Evolutionary conservation across 2,888 invertebrate genomes (phyloP), one percentile per base, ranked within the genome.

Genomic region (Acrobasis repandana): DNA sequence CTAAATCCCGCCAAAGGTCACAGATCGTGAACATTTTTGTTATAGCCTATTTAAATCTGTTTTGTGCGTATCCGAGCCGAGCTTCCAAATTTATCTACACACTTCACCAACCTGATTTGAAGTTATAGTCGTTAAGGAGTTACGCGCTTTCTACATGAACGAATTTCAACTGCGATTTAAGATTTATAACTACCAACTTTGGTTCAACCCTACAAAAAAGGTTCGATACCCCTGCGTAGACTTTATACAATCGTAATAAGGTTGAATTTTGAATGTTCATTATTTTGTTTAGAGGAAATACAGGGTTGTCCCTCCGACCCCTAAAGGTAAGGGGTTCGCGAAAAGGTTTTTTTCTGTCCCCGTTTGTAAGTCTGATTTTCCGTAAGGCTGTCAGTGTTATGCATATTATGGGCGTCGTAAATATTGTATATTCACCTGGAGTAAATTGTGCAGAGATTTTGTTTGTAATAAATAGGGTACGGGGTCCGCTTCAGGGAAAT

Each of bases 71-170:
- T 70, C 70, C 75, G 69, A 67, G 68, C 73, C 71, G 74, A 76
- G 75, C 71, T 28, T 0, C 28, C 64, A 74, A 77, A 79, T 83
- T 84, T 85, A 85, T 85, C 85, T 83, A 79, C 69, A 76, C 84
- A 82, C 83, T 80, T 74, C 79, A 80, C 68, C 78, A 84, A 70
- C 69, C 74, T 82, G 83, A 83, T 83, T 82, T 75, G 76, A 80
- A 85, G 85, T 85, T 83, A 85, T 85, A 82, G 83, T 82, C 80
- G 79, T 82, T 85, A 85, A 78, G 80, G 80, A 82, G 81, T 80
- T 83, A 82, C 84, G 83, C 82, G 77, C 77, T 83, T 83, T 83
- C 84, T 76, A 73, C 83, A 76, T 77, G 80, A 82, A 73, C 80
- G 83, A 74, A 67, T 78, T 76, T 76, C 77, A 73, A 82, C 84